phyloP scores from a whole-genome alignment of 2,113 vertebrate genomes.

The Urocynchramus pylzowi region DNA sequence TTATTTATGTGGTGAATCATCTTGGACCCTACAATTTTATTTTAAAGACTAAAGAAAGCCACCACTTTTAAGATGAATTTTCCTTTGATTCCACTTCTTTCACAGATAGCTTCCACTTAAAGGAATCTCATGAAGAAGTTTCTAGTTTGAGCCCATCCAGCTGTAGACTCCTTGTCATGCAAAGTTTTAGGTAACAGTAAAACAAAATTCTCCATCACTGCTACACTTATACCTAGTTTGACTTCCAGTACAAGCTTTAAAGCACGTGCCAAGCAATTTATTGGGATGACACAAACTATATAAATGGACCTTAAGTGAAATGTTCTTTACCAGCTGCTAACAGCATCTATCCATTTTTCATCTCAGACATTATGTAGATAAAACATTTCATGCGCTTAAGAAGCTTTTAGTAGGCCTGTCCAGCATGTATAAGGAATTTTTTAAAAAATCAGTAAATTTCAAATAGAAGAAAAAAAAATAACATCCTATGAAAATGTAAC shows the following conservation, averaged over 20 bases:
- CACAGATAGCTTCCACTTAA: neutral
- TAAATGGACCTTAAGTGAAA: neutral
- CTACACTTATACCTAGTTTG: neutral
- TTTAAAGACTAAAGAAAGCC: neutral
- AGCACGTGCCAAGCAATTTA: conserved; percentile 15
- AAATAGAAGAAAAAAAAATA: neutral
- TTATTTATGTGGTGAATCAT: neutral
- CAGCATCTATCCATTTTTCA: neutral
- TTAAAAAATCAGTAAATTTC: neutral
- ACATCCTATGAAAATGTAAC: neutral
- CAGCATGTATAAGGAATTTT: neutral
- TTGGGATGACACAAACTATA: neutral
- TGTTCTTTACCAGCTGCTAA: neutral
- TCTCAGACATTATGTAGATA: neutral
- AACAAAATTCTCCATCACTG: neutral
- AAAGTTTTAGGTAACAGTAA: neutral
- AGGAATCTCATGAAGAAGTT: neutral
- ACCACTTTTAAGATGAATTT: neutral
- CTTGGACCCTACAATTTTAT: neutral
- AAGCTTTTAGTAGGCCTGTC: neutral
- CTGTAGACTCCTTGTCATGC: neutral
- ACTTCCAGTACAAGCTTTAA: neutral
- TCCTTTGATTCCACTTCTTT: neutral
- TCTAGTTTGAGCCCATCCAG: neutral
- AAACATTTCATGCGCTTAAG: neutral